These are phyloP conservation scores for Aepyceros melampus DNA, from an alignment of 2,113 vertebrate species.

Conservation along the genomic window DNA sequence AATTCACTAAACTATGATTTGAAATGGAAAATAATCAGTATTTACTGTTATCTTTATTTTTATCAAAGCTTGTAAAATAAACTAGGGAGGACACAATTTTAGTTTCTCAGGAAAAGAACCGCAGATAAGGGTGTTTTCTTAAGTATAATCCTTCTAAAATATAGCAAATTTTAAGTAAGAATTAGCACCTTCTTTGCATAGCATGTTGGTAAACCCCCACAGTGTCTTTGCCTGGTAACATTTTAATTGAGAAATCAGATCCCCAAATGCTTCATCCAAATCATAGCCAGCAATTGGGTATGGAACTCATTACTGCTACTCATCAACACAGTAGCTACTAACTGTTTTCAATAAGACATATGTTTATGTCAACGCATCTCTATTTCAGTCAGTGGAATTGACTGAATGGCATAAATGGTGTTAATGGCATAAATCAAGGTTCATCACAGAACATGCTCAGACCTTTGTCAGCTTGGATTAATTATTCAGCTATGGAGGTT, in stretches of 20 bases:
- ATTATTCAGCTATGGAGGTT: not conserved
- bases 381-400: not conserved
- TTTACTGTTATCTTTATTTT: not conserved
- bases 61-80: not conserved
- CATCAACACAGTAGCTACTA: not conserved
- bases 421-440: not conserved
- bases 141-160: not conserved
- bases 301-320: not conserved
- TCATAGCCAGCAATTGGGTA: not conserved
- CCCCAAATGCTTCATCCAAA: not conserved
- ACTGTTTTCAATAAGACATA: not conserved
- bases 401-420: not conserved
- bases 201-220: not conserved
- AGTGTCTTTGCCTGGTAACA: not conserved
- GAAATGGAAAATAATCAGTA: not conserved
- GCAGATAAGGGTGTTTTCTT: not conserved
- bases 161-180: not conserved
- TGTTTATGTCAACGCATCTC: not conserved
- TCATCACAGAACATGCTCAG: not conserved
- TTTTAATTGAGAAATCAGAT: not conserved
- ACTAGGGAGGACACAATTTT: not conserved
- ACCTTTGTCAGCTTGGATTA: not conserved
- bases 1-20: slow-evolving; percentile 13
- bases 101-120: not conserved
- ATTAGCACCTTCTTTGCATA: not conserved